A percentile compares a stretch with the other conserved stretches of the same genome.
Evolutionary conservation across 1,140 invertebrate species (phyloP).

Genomic region (Teleogryllus occipitalis): DNA sequence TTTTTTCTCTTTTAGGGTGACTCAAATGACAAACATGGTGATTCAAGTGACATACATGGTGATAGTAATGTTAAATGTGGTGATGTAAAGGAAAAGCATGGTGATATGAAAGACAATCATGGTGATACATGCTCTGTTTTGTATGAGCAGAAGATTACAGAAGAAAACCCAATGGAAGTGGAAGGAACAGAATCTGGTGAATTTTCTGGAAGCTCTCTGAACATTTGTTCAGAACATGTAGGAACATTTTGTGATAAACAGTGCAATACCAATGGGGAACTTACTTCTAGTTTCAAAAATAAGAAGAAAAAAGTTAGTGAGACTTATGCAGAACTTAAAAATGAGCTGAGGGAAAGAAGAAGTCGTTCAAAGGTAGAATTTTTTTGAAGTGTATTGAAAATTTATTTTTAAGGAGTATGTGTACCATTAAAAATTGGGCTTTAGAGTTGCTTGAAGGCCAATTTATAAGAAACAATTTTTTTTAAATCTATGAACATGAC

Average conservation of each 20-base stretch:
- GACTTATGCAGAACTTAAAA: constrained; percentile 27
- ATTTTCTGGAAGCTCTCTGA: too few relatives aligned
- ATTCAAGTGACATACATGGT: too few relatives aligned
- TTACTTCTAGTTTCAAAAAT: not conserved
- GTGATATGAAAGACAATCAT: not conserved
- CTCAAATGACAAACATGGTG: too few relatives aligned
- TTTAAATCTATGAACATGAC: too few relatives aligned
- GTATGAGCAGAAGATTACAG: not conserved
- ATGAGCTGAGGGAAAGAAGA: constrained; percentile 28
- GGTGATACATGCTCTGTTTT: not conserved
- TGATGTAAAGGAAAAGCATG: too few relatives aligned
- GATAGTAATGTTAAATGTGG: too few relatives aligned
- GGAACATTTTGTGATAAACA: not conserved
- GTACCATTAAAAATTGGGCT: too few relatives aligned
- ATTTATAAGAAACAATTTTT: too few relatives aligned
- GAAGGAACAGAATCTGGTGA: too few relatives aligned
- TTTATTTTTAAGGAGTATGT: too few relatives aligned
- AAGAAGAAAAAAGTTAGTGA: constrained; percentile 21
- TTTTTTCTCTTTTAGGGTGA: too few relatives aligned
- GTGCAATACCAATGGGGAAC: not conserved
- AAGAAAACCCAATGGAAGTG: not conserved
- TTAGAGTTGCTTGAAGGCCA: too few relatives aligned
- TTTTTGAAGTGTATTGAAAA: not conserved
- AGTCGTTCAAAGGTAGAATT: constrained; percentile 17
- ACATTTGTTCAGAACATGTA: not conserved